These are phyloP conservation scores for Actinostola sp. DNA, from an alignment of 92 coral and sea anemone genomes.

Conservation along the genomic window DNA sequence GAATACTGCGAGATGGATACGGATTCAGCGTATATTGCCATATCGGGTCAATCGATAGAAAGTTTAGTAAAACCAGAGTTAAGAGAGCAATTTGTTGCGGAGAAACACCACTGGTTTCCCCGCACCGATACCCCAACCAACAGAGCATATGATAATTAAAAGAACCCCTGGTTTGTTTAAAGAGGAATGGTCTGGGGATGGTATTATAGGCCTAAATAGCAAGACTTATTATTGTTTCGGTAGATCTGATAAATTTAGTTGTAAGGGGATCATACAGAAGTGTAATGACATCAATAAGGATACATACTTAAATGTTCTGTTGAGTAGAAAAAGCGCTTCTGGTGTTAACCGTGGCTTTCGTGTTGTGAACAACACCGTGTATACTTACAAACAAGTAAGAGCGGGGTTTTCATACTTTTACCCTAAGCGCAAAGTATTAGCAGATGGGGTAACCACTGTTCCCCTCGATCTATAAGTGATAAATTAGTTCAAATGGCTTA, in stretches of 20 bases:
- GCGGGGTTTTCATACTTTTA: too few relatives aligned
- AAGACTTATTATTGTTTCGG: conserved; percentile 52
- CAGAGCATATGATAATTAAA: conserved; percentile 28
- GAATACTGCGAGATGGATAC: too few relatives aligned
- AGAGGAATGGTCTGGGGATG: conserved; percentile 44
- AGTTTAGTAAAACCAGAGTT: conserved; percentile 21
- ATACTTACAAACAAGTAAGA: too few relatives aligned
- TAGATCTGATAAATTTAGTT: conserved; percentile 36
- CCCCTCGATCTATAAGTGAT: too few relatives aligned
- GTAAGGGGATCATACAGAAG: conserved; percentile 40
- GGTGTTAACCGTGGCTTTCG: conserved; percentile 14
- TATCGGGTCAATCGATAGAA: conserved; percentile 12
- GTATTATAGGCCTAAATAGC: conserved; percentile 16
- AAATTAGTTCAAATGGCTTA: too few relatives aligned
- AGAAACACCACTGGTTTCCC: conserved; percentile 49
- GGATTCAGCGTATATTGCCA: conserved; percentile 15
- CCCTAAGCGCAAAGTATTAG: too few relatives aligned
- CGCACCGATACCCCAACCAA: conserved; percentile 40
- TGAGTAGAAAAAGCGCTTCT: conserved; percentile 8
- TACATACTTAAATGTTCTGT: conserved; percentile 38
- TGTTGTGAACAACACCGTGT: too few relatives aligned
- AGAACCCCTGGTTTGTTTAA: conserved; percentile 45
- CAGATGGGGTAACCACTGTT: too few relatives aligned
- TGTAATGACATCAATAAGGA: conserved; percentile 45
- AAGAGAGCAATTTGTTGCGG: conserved; percentile 22